These are phyloP conservation scores for Phaedon cochleariae DNA, from an alignment of 2,888 invertebrate species.

Conservation along the genomic window DNA sequence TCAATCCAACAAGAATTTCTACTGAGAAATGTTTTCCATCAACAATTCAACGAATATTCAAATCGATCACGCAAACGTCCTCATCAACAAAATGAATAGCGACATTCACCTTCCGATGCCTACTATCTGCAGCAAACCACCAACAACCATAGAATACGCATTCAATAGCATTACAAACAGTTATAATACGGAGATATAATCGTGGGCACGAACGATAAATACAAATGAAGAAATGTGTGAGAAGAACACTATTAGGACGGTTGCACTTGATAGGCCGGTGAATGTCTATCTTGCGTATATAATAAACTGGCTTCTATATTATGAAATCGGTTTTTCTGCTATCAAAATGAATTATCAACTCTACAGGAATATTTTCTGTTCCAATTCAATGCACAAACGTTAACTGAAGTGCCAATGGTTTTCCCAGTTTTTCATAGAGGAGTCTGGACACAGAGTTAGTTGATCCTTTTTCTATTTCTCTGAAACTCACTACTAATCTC, in stretches of 20 bases:
- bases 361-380: too few relatives aligned
- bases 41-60: not conserved
- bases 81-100: not conserved
- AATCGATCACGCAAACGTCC: not conserved
- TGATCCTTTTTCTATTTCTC: too few relatives aligned
- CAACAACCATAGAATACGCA: conserved; percentile 25
- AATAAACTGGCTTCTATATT: too few relatives aligned
- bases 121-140: conserved; percentile 21
- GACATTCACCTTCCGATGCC: not conserved
- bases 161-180: conserved; percentile 40
- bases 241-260: conserved; percentile 38
- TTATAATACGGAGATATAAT: conserved; percentile 49
- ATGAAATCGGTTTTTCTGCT: too few relatives aligned
- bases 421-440: too few relatives aligned
- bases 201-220: conserved; percentile 47
- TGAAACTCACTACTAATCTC: too few relatives aligned
- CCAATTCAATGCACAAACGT: too few relatives aligned
- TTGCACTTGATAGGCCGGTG: too few relatives aligned
- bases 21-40: not conserved
- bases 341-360: too few relatives aligned
- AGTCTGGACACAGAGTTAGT: too few relatives aligned
- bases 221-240: conserved; percentile 52
- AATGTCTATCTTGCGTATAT: too few relatives aligned
- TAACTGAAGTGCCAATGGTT: too few relatives aligned
- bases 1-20: not conserved